Evolutionary conservation across 2,888 invertebrate species (phyloP).

Genomic region (Pyrrhia umbra): DNA sequence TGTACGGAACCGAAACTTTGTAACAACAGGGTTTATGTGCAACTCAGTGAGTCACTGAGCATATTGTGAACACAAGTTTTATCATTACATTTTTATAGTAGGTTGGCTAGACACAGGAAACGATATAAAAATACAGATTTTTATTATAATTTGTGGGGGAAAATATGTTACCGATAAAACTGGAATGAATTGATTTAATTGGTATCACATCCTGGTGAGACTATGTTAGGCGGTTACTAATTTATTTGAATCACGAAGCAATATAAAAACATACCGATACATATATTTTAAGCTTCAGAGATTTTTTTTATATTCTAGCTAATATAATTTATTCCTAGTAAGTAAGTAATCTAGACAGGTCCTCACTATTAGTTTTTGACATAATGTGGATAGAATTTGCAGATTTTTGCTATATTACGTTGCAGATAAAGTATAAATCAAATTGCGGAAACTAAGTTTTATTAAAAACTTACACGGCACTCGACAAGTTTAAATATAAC

Average conservation of each 20-base stretch:
- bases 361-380: neutral
- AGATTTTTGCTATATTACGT: conserved; percentile 27
- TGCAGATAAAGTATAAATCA: conserved; percentile 46
- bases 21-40: conserved; percentile 28
- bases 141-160: conserved; percentile 26
- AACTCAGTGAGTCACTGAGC: conserved; percentile 40
- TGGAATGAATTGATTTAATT: conserved; percentile 27
- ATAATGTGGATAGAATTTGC: neutral
- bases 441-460: conserved; percentile 51
- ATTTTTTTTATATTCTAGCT: conserved; percentile 5
- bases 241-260: conserved; percentile 16
- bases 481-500: conserved; percentile 58
- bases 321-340: neutral
- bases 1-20: conserved; percentile 9
- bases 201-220: conserved; percentile 22
- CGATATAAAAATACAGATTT: conserved; percentile 27
- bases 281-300: neutral
- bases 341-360: neutral
- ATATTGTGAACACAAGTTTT: conserved; percentile 34
- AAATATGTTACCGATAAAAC: conserved; percentile 15
- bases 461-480: conserved; percentile 57
- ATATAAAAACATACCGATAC: conserved; percentile 8
- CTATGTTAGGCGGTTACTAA: conserved; percentile 12
- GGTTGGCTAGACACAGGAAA: conserved; percentile 39
- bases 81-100: conserved; percentile 25